A percentile compares a stretch with the other conserved stretches of the same genome.
phyloP scores from a whole-genome alignment of 1,140 invertebrate genomes.

The Diorhabda sublineata region DNA sequence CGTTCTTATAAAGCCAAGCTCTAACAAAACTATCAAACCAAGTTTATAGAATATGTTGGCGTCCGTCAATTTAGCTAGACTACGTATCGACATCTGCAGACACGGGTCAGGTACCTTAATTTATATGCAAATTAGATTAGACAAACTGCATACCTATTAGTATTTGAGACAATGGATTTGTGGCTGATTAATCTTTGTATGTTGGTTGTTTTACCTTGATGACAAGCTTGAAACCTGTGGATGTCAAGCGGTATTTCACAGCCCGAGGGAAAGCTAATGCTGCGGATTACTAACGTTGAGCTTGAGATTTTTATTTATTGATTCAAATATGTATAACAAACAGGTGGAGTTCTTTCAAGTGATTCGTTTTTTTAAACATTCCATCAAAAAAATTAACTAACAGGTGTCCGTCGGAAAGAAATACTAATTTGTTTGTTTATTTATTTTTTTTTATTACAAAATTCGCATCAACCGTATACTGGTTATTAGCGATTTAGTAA shows the following conservation, averaged over 20 bases:
- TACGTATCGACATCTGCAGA: background rate
- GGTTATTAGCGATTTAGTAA: too few relatives aligned
- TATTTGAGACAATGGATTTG: slow-evolving; percentile 2
- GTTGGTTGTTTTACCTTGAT: slow-evolving; percentile 1
- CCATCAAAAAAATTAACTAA: too few relatives aligned
- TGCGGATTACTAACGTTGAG: too few relatives aligned
- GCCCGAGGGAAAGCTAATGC: too few relatives aligned
- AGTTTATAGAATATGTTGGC: background rate
- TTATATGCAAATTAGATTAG: slow-evolving; percentile 3
- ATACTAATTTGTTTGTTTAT: too few relatives aligned
- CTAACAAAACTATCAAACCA: background rate
- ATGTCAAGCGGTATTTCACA: background rate
- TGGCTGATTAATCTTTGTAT: slow-evolving; percentile 2
- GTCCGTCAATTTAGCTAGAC: background rate
- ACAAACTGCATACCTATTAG: background rate
- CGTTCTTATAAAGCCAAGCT: background rate
- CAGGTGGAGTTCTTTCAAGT: too few relatives aligned
- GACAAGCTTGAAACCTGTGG: background rate
- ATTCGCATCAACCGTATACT: too few relatives aligned
- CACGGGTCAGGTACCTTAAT: slow-evolving; percentile 1
- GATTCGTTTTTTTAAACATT: too few relatives aligned
- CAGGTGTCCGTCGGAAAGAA: too few relatives aligned
- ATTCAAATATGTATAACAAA: too few relatives aligned
- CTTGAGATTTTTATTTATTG: too few relatives aligned
- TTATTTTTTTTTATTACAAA: too few relatives aligned